Evolutionary conservation across 2,113 vertebrate genomes (phyloP).

Genomic region (Sula dactylatra): DNA sequence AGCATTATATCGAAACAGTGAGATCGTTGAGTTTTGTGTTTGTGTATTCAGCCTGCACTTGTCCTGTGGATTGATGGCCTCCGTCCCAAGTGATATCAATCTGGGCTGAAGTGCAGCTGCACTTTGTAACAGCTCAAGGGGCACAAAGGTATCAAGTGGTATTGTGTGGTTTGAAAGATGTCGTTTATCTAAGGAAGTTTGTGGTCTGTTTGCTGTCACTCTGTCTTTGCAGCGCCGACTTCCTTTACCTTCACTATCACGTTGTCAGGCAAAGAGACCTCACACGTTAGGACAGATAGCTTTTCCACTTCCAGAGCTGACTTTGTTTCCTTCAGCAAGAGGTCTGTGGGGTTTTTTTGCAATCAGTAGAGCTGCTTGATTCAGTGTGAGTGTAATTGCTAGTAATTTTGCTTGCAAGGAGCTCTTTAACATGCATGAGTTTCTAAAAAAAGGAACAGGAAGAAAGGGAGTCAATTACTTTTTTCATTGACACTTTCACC

Average conservation of each 20-base stretch:
- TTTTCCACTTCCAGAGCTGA: conserved; percentile 4
- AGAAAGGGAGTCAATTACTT: background rate
- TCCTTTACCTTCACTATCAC: conserved; percentile 1
- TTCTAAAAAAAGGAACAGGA: background rate
- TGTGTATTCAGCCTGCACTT: conserved; percentile 17
- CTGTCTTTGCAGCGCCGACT: background rate
- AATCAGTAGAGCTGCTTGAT: background rate
- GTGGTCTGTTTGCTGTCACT: conserved; percentile 63
- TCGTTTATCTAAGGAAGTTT: conserved; percentile 59
- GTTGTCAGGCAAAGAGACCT: conserved; percentile 25
- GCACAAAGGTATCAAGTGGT: conserved; percentile 52
- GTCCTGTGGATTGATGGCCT: conserved; percentile 49
- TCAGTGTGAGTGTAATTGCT: background rate
- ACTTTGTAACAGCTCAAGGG: conserved; percentile 57
- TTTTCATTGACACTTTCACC: background rate
- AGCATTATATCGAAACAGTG: accelerated
- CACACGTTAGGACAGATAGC: conserved; percentile 4
- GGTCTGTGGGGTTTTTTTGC: background rate
- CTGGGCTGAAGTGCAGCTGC: conserved; percentile 56
- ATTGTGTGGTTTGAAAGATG: conserved; percentile 36
- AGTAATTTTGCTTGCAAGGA: background rate
- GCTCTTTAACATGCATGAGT: background rate
- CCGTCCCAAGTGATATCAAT: background rate
- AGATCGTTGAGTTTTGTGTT: background rate
- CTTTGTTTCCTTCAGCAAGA: background rate